Conservation (phyloP, 2,797 vertebrate species). For the Oceanodroma leucorhoa region DNA sequence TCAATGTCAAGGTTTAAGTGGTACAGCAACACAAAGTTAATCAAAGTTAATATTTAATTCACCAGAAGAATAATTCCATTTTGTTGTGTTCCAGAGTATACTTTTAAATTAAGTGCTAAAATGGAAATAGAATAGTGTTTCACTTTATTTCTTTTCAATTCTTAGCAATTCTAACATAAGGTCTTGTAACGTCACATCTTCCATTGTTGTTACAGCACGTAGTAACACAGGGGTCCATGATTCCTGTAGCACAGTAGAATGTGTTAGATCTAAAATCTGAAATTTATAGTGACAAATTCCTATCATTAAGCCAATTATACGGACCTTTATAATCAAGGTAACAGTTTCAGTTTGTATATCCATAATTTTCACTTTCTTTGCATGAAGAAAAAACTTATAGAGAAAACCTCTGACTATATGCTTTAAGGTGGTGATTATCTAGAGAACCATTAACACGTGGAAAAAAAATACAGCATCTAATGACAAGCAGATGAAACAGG, state of each 20-base stretch:
- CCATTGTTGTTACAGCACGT: neutral
- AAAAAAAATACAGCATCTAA: neutral
- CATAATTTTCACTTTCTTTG: neutral
- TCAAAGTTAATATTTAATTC: constrained; percentile 58
- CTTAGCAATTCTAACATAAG: neutral
- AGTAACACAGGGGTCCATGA: neutral
- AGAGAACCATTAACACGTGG: neutral
- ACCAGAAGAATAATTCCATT: constrained; percentile 47
- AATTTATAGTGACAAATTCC: neutral
- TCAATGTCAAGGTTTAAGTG: constrained; percentile 65
- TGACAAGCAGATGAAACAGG: neutral
- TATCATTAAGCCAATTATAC: neutral
- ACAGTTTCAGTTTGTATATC: neutral
- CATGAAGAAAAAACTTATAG: neutral
- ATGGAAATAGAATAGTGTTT: constrained; percentile 6
- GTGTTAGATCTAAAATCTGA: neutral
- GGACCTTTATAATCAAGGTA: neutral
- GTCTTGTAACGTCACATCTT: neutral
- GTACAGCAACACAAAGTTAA: neutral
- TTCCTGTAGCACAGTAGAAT: neutral
- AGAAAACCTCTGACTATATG: neutral
- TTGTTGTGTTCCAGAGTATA: constrained; percentile 28
- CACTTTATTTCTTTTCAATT: neutral
- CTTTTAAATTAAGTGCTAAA: constrained; percentile 58
- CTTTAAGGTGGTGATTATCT: neutral